Percentiles rank a stretch among this genome's conserved stretches.
Evolutionary conservation across 1,140 invertebrate genomes (phyloP).

Genomic region (Hylyphantes graminicola): DNA sequence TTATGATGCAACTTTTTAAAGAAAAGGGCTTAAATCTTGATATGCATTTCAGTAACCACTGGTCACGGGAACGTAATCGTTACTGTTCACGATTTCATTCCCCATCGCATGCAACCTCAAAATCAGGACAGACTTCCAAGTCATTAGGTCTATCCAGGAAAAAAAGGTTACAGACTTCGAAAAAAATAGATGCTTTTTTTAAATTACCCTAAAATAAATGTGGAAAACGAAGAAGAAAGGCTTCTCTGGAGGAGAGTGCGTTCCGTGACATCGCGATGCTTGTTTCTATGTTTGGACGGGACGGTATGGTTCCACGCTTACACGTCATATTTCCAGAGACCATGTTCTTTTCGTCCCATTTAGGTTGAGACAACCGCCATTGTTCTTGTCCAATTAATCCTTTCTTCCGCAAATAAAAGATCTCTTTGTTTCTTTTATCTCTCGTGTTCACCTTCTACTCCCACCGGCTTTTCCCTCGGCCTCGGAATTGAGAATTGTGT

Average conservation of each 20-base stretch:
- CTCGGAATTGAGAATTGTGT: constrained; percentile 23
- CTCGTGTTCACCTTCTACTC: background rate
- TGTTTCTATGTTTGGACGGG: too few relatives aligned
- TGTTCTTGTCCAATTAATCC: constrained; percentile 59
- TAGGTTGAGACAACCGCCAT: constrained; percentile 28
- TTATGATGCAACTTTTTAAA: too few relatives aligned
- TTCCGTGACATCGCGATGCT: too few relatives aligned
- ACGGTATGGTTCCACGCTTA: too few relatives aligned
- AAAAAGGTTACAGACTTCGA: too few relatives aligned
- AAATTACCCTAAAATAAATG: too few relatives aligned
- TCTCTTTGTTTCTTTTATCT: constrained; percentile 32
- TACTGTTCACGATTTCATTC: background rate
- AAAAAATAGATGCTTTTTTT: too few relatives aligned
- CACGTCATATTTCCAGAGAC: background rate
- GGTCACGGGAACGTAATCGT: background rate
- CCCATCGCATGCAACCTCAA: background rate
- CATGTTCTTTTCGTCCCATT: constrained; percentile 33
- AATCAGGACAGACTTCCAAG: too few relatives aligned
- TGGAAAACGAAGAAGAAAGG: too few relatives aligned
- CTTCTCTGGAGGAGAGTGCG: too few relatives aligned
- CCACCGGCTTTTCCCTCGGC: background rate
- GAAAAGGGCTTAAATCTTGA: too few relatives aligned
- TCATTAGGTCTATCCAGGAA: too few relatives aligned
- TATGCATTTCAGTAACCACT: background rate
- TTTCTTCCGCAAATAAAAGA: constrained; percentile 54